Evolutionary conservation across 2,113 vertebrate species (phyloP).

Genomic region (Vanacampus margaritifer): DNA sequence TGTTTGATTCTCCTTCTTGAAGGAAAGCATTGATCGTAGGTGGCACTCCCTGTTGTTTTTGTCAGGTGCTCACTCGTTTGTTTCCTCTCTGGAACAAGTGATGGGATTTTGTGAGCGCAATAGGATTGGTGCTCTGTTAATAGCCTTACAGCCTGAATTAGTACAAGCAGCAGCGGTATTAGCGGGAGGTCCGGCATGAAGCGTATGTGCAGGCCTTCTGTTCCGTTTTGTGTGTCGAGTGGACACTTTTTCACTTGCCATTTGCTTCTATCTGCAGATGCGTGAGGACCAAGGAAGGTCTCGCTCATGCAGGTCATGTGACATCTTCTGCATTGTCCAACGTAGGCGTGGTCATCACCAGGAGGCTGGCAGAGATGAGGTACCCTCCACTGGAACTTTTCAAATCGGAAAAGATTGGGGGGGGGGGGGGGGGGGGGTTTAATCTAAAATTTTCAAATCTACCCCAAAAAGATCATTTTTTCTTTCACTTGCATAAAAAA

Average conservation of each 20-base stretch:
- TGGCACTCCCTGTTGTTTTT: constrained; percentile 1
- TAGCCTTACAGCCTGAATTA: constrained; percentile 59
- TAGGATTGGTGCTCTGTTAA: constrained; percentile 58
- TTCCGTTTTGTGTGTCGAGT: not conserved
- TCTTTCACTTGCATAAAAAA: too few species aligned
- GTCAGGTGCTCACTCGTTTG: constrained; percentile 15
- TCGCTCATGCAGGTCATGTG: constrained; percentile 88
- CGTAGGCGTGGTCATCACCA: constrained; percentile 84
- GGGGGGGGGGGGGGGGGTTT: too few species aligned
- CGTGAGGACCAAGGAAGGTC: constrained; percentile 88
- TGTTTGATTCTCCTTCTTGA: constrained; percentile 21
- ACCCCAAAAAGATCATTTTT: too few species aligned
- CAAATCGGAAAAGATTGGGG: not conserved
- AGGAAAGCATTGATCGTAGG: not conserved
- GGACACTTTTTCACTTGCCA: not conserved
- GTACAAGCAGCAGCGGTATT: constrained; percentile 33
- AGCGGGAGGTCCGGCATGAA: constrained; percentile 15
- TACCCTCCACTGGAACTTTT: constrained; percentile 38
- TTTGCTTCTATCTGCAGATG: constrained; percentile 71
- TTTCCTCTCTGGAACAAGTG: constrained; percentile 45
- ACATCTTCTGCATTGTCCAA: constrained; percentile 86
- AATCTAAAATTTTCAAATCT: too few species aligned
- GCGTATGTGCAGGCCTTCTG: constrained; percentile 11
- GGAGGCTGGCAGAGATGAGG: constrained; percentile 91
- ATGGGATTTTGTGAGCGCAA: constrained; percentile 61